Evolutionary conservation across 1,140 invertebrate genomes (phyloP).

Genomic region (Drosophila oshimai): DNA sequence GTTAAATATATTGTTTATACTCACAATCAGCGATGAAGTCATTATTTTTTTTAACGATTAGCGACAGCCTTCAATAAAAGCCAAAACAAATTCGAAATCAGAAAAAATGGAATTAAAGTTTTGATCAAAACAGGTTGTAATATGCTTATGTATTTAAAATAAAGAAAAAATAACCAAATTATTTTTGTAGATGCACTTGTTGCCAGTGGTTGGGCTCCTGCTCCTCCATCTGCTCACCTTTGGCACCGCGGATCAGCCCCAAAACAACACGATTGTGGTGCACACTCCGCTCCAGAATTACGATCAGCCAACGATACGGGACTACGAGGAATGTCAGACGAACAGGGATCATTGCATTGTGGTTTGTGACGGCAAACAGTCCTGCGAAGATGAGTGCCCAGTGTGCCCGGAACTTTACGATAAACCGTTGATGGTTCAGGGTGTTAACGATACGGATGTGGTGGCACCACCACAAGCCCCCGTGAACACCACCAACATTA

Average conservation of each 20-base stretch:
- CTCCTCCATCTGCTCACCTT: slow-evolving; percentile 25
- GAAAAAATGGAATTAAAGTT: too few species aligned
- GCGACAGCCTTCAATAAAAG: background rate
- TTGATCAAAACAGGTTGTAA: too few species aligned
- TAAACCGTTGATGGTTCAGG: slow-evolving; percentile 66
- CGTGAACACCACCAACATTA: slow-evolving; percentile 70
- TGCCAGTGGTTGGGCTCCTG: slow-evolving; percentile 3
- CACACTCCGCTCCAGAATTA: slow-evolving; percentile 66
- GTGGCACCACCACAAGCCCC: slow-evolving; percentile 16
- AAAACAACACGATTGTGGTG: slow-evolving; percentile 56
- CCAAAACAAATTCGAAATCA: too few species aligned
- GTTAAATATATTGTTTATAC: too few species aligned
- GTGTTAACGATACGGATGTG: slow-evolving; percentile 61
- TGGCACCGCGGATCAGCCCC: background rate
- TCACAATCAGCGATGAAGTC: background rate
- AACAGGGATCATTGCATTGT: slow-evolving; percentile 50
- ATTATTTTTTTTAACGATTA: background rate
- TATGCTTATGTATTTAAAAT: too few species aligned
- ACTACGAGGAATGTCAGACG: slow-evolving; percentile 60
- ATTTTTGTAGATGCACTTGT: background rate
- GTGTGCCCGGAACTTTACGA: slow-evolving; percentile 60
- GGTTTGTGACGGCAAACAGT: slow-evolving; percentile 2
- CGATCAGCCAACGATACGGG: slow-evolving; percentile 59
- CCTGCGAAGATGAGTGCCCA: slow-evolving; percentile 51
- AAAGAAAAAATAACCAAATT: too few species aligned